Conservation (phyloP, 2,888 invertebrate genomes). For the Ophion ventricosus region DNA sequence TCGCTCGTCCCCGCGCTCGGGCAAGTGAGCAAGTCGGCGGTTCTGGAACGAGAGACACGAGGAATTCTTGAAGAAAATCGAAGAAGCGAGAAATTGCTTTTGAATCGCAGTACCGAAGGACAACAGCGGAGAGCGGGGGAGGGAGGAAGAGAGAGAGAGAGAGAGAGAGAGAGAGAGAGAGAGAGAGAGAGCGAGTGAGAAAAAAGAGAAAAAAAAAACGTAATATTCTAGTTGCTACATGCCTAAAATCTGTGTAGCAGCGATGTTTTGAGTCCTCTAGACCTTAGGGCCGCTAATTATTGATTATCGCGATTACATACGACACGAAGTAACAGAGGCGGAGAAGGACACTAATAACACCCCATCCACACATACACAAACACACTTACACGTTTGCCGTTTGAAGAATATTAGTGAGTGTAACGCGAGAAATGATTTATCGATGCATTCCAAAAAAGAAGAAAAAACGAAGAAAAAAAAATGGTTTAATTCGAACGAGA, state of each 20-base stretch:
- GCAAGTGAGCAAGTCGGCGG: conserved; percentile 82
- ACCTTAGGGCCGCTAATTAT: conserved; percentile 76
- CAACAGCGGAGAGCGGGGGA: conserved; percentile 3
- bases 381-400: conserved; percentile 66
- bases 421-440: conserved; percentile 44
- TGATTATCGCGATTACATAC: conserved; percentile 73
- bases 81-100: conserved; percentile 47
- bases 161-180: background rate
- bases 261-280: conserved; percentile 79
- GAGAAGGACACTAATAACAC: conserved; percentile 43
- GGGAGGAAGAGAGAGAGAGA: conserved; percentile 10
- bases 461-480: conserved; percentile 40
- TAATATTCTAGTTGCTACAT: conserved; percentile 80
- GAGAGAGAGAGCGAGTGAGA: background rate
- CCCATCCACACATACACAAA: conserved; percentile 51
- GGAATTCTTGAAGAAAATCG: background rate
- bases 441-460: conserved; percentile 63
- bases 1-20: conserved; percentile 83
- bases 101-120: background rate
- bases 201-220: conserved; percentile 67
- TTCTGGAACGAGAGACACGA: background rate
- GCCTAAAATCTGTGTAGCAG: conserved; percentile 80
- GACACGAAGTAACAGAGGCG: conserved; percentile 46
- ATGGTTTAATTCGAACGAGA: conserved; percentile 25
- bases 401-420: conserved; percentile 50